phyloP scores from a whole-genome alignment of 2,888 invertebrate species.

The Ernsta delagoae region DNA sequence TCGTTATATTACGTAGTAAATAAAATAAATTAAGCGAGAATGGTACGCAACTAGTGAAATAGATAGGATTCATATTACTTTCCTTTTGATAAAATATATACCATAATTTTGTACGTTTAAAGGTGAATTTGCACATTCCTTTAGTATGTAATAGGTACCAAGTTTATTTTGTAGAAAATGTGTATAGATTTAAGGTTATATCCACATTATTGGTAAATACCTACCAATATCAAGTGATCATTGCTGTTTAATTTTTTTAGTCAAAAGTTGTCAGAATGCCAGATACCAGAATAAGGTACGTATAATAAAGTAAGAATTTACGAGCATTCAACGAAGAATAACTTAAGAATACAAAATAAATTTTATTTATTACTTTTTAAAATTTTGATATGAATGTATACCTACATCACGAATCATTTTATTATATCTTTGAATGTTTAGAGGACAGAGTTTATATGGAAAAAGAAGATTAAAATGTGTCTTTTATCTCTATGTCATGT shows the following conservation, averaged over 20 bases:
- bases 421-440: too few species aligned
- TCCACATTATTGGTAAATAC: too few species aligned
- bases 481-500: too few species aligned
- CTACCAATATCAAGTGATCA: too few species aligned
- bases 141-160: not conserved
- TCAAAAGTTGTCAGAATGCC: too few species aligned
- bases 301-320: not conserved
- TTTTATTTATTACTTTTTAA: not conserved
- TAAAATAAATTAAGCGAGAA: not conserved
- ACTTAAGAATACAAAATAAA: not conserved
- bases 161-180: not conserved
- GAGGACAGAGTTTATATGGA: too few species aligned
- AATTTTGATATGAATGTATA: too few species aligned
- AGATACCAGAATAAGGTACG: not conserved
- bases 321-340: not conserved
- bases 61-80: not conserved
- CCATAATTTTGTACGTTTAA: not conserved
- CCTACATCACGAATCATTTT: too few species aligned
- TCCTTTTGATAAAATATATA: not conserved
- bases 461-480: too few species aligned
- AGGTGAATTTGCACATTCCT: constrained; percentile 1
- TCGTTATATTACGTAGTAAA: not conserved
- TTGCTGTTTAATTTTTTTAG: too few species aligned
- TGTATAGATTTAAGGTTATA: not conserved
- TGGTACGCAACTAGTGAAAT: not conserved